These are phyloP conservation scores for Microcebus jonahi DNA, from an alignment of 2,113 vertebrate species.

Conservation along the genomic window DNA sequence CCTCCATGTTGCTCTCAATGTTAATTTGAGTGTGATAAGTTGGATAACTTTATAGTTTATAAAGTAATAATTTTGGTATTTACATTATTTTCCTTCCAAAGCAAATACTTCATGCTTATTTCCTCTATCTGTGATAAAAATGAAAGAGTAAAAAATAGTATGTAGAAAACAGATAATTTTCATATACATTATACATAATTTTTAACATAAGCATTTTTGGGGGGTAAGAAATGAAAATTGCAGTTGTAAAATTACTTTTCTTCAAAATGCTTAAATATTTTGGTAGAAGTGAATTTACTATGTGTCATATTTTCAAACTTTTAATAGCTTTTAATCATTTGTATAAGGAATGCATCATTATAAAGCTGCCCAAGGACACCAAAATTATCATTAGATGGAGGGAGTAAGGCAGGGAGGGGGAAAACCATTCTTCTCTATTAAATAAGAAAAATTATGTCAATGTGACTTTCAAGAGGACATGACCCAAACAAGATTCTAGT, in stretches of 20 bases:
- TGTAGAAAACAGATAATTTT: conserved; percentile 47
- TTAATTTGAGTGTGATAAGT: not conserved
- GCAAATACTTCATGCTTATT: not conserved
- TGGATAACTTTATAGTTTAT: conserved; percentile 31
- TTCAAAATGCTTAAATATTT: conserved; percentile 48
- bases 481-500: not conserved
- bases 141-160: not conserved
- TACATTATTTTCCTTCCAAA: not conserved
- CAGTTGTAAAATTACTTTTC: conserved; percentile 54
- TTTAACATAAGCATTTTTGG: conserved; percentile 43
- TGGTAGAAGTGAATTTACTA: conserved; percentile 33
- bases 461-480: not conserved
- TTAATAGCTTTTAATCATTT: conserved; percentile 62
- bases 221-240: conserved; percentile 47
- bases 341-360: conserved; percentile 40
- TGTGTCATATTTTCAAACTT: conserved; percentile 32
- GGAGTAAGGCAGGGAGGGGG: not conserved
- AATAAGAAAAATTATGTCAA: not conserved
- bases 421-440: conserved; percentile 14
- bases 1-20: not conserved
- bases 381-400: conserved; percentile 1
- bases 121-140: conserved; percentile 11
- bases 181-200: conserved; percentile 21
- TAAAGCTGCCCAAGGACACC: conserved; percentile 28
- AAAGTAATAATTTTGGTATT: conserved; percentile 13